Evolutionary conservation across 1,140 invertebrate genomes (phyloP).

Genomic region (Mactra quadrangularis): DNA sequence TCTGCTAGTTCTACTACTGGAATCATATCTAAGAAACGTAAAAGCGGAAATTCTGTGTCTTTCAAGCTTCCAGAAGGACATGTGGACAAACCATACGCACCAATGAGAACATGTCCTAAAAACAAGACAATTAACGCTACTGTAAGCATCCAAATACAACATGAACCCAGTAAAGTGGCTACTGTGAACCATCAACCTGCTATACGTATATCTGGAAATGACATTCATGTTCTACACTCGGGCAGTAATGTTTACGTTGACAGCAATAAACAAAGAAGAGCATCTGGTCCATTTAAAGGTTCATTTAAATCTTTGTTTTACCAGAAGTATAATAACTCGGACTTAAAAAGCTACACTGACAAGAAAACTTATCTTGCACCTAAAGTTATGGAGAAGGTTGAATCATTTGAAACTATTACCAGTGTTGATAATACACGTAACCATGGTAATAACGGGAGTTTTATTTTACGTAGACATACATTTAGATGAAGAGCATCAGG

Average conservation of each 20-base stretch:
- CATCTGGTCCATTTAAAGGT: slow-evolving; percentile 43
- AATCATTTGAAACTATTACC: slow-evolving; percentile 9
- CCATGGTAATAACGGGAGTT: not conserved
- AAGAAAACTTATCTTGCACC: slow-evolving; percentile 13
- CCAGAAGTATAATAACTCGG: slow-evolving; percentile 11
- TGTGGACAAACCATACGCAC: slow-evolving; percentile 59
- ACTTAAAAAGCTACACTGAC: not conserved
- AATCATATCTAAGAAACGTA: slow-evolving; percentile 26
- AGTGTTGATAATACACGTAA: not conserved
- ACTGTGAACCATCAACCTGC: not conserved
- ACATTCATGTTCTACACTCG: slow-evolving; percentile 9
- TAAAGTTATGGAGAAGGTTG: slow-evolving; percentile 35
- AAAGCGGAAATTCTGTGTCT: slow-evolving; percentile 38
- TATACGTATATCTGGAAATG: slow-evolving; percentile 1
- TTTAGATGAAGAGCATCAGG: slow-evolving; percentile 8
- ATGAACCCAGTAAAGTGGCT: too few species aligned
- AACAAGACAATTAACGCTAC: not conserved
- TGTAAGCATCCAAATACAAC: not conserved
- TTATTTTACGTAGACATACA: not conserved
- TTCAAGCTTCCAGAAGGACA: slow-evolving; percentile 51
- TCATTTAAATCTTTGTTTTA: slow-evolving; percentile 37
- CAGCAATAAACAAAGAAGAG: not conserved
- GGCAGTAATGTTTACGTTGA: slow-evolving; percentile 31
- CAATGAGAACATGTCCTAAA: slow-evolving; percentile 36
- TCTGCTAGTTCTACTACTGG: slow-evolving; percentile 45